Conservation (phyloP, 2,888 invertebrate genomes). For the Antheraea yamamai region DNA sequence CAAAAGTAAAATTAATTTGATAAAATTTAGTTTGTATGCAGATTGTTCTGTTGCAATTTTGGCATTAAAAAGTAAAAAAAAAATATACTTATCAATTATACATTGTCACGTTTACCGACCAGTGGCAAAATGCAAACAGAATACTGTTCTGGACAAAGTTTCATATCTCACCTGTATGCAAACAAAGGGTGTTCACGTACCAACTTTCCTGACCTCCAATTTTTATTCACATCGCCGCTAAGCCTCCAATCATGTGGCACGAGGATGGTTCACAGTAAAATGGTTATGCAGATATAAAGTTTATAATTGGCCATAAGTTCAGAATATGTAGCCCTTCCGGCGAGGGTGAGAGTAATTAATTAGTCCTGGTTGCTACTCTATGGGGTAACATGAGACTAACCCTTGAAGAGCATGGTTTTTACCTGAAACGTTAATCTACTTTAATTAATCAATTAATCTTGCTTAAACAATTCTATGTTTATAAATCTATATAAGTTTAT, state of each 20-base stretch:
- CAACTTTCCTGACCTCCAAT: slow-evolving; percentile 39
- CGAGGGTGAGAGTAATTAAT: slow-evolving; percentile 65
- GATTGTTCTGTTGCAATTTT: too few relatives aligned
- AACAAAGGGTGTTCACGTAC: slow-evolving; percentile 53
- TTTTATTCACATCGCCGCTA: slow-evolving; percentile 29
- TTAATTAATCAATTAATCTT: neutral
- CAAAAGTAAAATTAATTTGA: too few relatives aligned
- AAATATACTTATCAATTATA: neutral
- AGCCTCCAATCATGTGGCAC: slow-evolving; percentile 21
- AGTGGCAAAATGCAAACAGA: slow-evolving; percentile 2
- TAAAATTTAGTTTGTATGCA: too few relatives aligned
- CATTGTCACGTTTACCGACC: neutral
- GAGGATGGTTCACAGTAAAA: slow-evolving; percentile 37
- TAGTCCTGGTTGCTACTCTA: slow-evolving; percentile 37
- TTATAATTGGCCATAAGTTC: slow-evolving; percentile 77
- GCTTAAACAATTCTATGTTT: neutral
- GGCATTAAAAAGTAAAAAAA: neutral
- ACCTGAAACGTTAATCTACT: neutral
- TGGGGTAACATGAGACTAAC: slow-evolving; percentile 7
- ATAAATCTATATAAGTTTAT: too few relatives aligned
- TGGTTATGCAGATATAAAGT: slow-evolving; percentile 62
- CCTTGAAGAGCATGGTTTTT: slow-evolving; percentile 2
- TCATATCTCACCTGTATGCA: slow-evolving; percentile 64
- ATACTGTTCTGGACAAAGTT: slow-evolving; percentile 67
- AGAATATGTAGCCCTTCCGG: slow-evolving; percentile 60